Evolutionary conservation across 2,888 invertebrate genomes (phyloP).

Genomic region (Brassicogethes aeneus): DNA sequence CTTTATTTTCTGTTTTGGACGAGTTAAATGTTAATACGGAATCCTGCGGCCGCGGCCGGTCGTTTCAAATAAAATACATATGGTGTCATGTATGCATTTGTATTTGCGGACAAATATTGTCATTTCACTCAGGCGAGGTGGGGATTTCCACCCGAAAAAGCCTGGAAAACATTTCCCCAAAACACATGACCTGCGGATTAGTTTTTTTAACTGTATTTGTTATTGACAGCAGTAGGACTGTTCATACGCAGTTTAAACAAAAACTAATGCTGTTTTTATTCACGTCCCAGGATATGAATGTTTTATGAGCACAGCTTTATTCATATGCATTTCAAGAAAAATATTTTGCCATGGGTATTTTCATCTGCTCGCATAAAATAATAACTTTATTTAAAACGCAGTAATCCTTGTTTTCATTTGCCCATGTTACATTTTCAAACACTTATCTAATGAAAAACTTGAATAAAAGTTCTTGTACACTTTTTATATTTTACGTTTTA

Average conservation of each 20-base stretch:
- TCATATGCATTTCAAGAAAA: too few species aligned
- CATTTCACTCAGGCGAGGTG: constrained; percentile 11
- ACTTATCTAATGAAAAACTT: too few species aligned
- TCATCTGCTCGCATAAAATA: too few species aligned
- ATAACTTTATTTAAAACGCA: too few species aligned
- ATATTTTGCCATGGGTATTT: too few species aligned
- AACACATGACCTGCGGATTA: background rate
- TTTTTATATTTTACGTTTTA: too few species aligned
- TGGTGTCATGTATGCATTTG: constrained; percentile 18
- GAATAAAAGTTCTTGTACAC: too few species aligned
- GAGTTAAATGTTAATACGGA: background rate
- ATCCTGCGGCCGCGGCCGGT: constrained; percentile 11
- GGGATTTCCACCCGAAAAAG: background rate
- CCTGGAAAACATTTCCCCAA: background rate
- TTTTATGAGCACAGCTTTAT: too few species aligned
- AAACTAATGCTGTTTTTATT: background rate
- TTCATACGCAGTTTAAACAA: background rate
- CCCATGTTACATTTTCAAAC: too few species aligned
- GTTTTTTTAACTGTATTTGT: background rate
- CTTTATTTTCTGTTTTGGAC: background rate
- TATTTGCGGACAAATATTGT: constrained; percentile 24
- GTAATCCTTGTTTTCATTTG: too few species aligned
- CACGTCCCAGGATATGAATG: too few species aligned
- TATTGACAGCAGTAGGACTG: background rate
- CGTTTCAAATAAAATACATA: constrained; percentile 23